Base-by-base conservation (phyloP, 1,140 invertebrate species). In the Brachionus plicatilis region DNA sequence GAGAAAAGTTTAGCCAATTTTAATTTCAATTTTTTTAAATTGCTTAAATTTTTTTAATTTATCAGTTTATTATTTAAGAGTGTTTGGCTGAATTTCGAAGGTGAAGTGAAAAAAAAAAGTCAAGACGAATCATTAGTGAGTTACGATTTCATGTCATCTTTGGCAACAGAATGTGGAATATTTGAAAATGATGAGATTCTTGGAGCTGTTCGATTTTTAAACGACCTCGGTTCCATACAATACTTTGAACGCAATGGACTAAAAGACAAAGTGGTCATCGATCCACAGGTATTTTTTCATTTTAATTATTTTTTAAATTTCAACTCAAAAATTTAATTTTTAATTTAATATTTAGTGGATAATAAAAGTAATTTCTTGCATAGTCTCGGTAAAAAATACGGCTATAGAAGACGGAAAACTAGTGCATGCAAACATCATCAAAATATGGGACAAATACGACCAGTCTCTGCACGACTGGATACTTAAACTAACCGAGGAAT, bases 351-450 rank as follows among this genome's bases (percentile, higher is more conserved):
- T 76, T 6, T 0, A 76, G 86, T 90, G 89, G 89, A 88, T 90
- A 84, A 88, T 89, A 8, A 88, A 90, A 85, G 88, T 88, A n/a
- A 90, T 90, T 87, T 87, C 89, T 6, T 89, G 88, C 85, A 85
- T 90, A 41, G 88, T 90, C 11, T 88, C 88, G 60, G 88, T 90
- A n/a, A 87, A 89, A 83, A 86, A 86, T 24, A 86, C 87, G n/a
- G 87, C 87, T 0, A 88, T 88, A 20, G 85, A 88, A 87, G 86
- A 89, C 43, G 89, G 89, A 2, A 86, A 87, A 80, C 84, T 90
- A 12, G 27, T 85, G 2, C 86, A 88, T 72, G 85, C 86, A 14
- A 86, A 89, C 76, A 86, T 90, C 68, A 78, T 41, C 17, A 83
- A 85, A 1, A 85, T 90, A 12, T 90, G 89, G 89, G 50, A 85